A percentile compares a stretch with the other conserved stretches of the same genome.
phyloP scores from a whole-genome alignment of 2,888 invertebrate genomes.

The Caenorhabditis afra region DNA sequence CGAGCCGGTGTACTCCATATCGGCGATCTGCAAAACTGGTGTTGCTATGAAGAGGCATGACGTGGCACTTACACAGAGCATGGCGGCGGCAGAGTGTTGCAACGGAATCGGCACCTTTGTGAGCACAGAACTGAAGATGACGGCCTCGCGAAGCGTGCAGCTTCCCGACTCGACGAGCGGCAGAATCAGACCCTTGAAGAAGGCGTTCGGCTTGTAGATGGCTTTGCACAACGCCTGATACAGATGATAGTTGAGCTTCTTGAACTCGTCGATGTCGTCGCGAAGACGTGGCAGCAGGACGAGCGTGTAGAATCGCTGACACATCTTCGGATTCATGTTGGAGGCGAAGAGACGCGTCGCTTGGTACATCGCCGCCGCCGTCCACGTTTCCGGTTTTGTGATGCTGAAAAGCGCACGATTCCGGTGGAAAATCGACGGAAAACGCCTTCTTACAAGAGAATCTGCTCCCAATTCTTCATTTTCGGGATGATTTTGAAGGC shows the following conservation, averaged over 20 bases:
- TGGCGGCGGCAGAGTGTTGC: constrained; percentile 94
- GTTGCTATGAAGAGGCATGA: too few species aligned
- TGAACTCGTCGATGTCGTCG: constrained; percentile 96
- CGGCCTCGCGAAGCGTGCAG: constrained; percentile 95
- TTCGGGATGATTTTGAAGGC: constrained; percentile 97
- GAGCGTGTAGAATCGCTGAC: constrained; percentile 93
- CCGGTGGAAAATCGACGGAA: background rate
- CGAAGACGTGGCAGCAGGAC: constrained; percentile 92
- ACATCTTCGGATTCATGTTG: constrained; percentile 95
- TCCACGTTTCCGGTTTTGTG: constrained; percentile 93
- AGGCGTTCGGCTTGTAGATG: constrained; percentile 96
- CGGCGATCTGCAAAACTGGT: constrained; percentile 88
- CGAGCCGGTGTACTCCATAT: constrained; percentile 97
- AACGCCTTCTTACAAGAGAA: constrained; percentile 78
- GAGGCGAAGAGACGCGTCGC: constrained; percentile 97
- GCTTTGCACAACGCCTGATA: constrained; percentile 94
- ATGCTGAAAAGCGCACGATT: constrained; percentile 69
- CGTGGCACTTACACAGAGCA: constrained; percentile 81
- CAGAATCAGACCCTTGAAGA: constrained; percentile 91
- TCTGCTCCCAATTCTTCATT: constrained; percentile 83
- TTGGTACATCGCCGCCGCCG: constrained; percentile 97
- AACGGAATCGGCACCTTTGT: constrained; percentile 94
- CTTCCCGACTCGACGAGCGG: constrained; percentile 88
- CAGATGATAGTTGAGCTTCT: constrained; percentile 94
- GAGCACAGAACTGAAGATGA: constrained; percentile 93